Evolutionary conservation across 2,113 vertebrate species (phyloP), one percentile per base, ranked within the genome.

Genomic region (Leuciscus idus): DNA sequence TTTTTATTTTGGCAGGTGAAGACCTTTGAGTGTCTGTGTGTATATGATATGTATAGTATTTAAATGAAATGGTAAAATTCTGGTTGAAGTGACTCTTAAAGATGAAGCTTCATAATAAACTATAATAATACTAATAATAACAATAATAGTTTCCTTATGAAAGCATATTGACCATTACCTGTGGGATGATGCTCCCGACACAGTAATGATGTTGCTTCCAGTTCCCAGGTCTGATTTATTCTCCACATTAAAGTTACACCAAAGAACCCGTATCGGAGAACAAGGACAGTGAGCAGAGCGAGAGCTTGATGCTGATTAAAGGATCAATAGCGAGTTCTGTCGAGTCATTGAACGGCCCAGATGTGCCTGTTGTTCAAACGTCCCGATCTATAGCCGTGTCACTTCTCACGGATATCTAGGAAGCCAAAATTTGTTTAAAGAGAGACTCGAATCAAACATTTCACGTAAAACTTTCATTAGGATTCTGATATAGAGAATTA

Each of bases 251-350:
- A 84, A 78, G 81, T 64, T 43, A 28, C 61, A 84, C 77, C 81
- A 86, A 81, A 74, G 79, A 36, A 43, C 48, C 83, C 4, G 13
- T 68, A 66, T 36, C 36, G 23, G 13, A 79, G 81, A 87, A 83
- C 57, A 50, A 78, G 15, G 55, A 57, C 55, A 23, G 55, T 57
- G 59, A 39, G 66, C 55, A 23, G 55, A 57, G 55, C 7, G 19
- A 57, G 55, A 21, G 55, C 55, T 57, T 21, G 7, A 57, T 57
- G 55, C 61, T 74, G 87, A 61, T 88, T 66, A 89, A 73, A 57
- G 70, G 75, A 85, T 87, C 82, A 66, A 86, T 89, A 84, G 26
- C 28, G 39, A 36, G 68, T 84, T 68, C 77, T 85, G 86, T 87
- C 82, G 81, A 79, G 79, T 84, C 88, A 81, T 70, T 36, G 39